phyloP scores from a whole-genome alignment of 2,888 invertebrate species.

The Lamellibrachia satsuma region DNA sequence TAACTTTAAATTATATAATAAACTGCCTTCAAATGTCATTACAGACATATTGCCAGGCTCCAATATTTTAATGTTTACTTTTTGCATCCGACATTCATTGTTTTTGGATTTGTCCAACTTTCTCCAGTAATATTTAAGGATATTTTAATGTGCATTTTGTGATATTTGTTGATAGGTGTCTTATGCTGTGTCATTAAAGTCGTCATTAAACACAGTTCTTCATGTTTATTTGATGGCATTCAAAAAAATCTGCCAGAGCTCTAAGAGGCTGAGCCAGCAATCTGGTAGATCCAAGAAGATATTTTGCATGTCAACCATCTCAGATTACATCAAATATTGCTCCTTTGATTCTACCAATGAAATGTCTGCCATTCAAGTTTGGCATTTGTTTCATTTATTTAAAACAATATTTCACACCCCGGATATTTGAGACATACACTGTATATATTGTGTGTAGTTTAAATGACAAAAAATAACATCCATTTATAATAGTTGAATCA shows the following conservation, averaged over 20 bases:
- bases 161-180: not conserved
- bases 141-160: not conserved
- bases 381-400: too few relatives aligned
- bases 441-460: too few relatives aligned
- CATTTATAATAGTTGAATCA: too few relatives aligned
- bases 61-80: not conserved
- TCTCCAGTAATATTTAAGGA: not conserved
- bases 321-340: not conserved
- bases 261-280: too few relatives aligned
- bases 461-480: too few relatives aligned
- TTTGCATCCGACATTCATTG: not conserved
- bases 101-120: not conserved
- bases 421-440: too few relatives aligned
- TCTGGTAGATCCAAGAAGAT: not conserved
- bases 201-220: not conserved
- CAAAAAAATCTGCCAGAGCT: not conserved
- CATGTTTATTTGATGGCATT: not conserved
- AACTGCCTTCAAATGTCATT: not conserved
- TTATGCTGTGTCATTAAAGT: not conserved
- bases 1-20: not conserved
- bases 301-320: not conserved
- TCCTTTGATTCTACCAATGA: not conserved
- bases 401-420: too few relatives aligned
- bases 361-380: too few relatives aligned
- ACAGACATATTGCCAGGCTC: not conserved